Conservation (phyloP, 2,797 vertebrate species). For the Falco peregrinus region DNA sequence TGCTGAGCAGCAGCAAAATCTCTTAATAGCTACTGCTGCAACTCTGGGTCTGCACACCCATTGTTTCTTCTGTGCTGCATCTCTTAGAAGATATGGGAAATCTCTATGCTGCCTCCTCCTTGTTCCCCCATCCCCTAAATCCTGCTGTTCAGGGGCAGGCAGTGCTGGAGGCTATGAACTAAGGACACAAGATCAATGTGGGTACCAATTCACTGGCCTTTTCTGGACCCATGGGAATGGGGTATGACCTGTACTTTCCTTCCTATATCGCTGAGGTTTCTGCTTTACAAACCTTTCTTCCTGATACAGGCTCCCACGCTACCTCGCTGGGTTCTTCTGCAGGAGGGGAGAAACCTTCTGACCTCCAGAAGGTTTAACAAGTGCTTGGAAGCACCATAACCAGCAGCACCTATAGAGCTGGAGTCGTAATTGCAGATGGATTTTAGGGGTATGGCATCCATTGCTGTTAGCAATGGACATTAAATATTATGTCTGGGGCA, state of each 20-base stretch:
- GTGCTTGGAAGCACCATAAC: not conserved
- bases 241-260: not conserved
- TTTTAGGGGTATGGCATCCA: not conserved
- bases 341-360: not conserved
- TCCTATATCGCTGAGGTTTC: not conserved
- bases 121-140: not conserved
- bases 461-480: not conserved
- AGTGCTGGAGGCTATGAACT: not conserved
- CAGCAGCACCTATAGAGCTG: not conserved
- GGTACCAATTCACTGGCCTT: not conserved
- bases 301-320: not conserved
- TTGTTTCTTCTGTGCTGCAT: not conserved
- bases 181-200: not conserved
- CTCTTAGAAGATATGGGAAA: not conserved
- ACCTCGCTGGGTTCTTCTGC: not conserved
- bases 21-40: constrained; percentile 6
- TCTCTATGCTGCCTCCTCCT: not conserved
- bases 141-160: not conserved
- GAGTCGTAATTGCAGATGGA: not conserved
- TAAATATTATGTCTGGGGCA: not conserved
- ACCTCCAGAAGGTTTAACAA: not conserved
- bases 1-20: constrained; percentile 8
- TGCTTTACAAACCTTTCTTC: not conserved
- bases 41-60: not conserved
- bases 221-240: not conserved